Evolutionary conservation across 2,113 vertebrate species (phyloP).

Genomic region (Hoplias malabaricus): DNA sequence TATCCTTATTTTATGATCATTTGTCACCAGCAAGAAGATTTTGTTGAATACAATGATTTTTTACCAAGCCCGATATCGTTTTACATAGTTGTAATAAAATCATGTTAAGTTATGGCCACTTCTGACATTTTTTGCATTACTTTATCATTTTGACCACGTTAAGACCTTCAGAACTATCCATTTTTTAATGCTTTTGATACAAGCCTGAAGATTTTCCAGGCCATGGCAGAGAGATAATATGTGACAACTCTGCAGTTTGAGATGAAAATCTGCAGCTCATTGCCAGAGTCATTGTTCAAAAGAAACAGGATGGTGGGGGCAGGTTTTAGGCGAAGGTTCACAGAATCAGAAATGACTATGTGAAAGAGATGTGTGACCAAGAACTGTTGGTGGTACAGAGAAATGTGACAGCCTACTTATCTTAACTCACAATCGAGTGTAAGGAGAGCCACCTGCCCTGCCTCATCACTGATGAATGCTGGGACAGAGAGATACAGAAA

Average conservation of each 20-base stretch:
- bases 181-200: neutral
- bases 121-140: neutral
- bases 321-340: neutral
- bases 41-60: no score
- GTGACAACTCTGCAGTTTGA: neutral
- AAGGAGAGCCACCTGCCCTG: constrained; percentile 15
- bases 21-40: no score
- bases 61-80: no score
- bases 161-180: neutral
- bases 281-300: neutral
- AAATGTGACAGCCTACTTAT: neutral
- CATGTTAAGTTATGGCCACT: no score
- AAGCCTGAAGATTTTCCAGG: neutral
- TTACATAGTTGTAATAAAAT: no score
- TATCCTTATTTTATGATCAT: no score
- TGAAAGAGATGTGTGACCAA: neutral
- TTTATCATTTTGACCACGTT: neutral
- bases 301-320: neutral
- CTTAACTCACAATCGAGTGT: constrained; percentile 18
- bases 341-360: neutral
- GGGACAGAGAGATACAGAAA: neutral
- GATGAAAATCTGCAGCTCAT: neutral
- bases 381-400: neutral
- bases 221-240: neutral
- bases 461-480: neutral